Conservation (phyloP, 2,888 invertebrate genomes). For the Zygothrica quintamaculata region DNA sequence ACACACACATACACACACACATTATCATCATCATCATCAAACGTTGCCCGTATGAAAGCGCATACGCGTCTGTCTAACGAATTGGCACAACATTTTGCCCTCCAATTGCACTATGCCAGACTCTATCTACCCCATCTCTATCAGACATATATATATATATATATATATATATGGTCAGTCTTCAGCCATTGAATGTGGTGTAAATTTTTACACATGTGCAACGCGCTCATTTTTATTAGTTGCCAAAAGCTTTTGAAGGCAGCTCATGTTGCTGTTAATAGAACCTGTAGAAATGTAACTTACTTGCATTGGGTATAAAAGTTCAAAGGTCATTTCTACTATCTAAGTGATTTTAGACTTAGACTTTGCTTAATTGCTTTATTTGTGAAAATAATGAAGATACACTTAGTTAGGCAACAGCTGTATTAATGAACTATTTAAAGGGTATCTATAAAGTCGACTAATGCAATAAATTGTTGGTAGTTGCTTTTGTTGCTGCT, state of each 20-base stretch:
- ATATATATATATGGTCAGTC: constrained; percentile 1
- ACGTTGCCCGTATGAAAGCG: too few species aligned
- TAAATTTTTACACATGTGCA: constrained; percentile 77
- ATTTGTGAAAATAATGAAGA: too few species aligned
- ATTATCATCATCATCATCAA: too few species aligned
- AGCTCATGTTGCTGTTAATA: constrained; percentile 25
- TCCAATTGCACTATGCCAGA: constrained; percentile 38
- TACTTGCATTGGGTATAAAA: too few species aligned
- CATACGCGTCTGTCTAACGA: constrained; percentile 65
- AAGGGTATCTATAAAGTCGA: background rate
- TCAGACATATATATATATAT: background rate
- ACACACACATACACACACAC: too few species aligned
- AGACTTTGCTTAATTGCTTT: too few species aligned
- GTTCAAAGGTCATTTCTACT: too few species aligned
- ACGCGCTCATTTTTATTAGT: constrained; percentile 72
- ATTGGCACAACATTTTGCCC: constrained; percentile 49
- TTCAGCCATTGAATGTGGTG: constrained; percentile 47
- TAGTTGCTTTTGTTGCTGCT: constrained; percentile 13
- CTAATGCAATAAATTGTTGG: background rate
- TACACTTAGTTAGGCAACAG: too few species aligned
- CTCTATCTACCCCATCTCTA: constrained; percentile 1
- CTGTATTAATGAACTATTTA: too few species aligned
- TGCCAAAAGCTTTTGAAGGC: constrained; percentile 64
- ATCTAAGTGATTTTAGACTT: too few species aligned
- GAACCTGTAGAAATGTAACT: background rate